phyloP scores from a whole-genome alignment of 2,888 invertebrate genomes.

The Merodon equestris region DNA sequence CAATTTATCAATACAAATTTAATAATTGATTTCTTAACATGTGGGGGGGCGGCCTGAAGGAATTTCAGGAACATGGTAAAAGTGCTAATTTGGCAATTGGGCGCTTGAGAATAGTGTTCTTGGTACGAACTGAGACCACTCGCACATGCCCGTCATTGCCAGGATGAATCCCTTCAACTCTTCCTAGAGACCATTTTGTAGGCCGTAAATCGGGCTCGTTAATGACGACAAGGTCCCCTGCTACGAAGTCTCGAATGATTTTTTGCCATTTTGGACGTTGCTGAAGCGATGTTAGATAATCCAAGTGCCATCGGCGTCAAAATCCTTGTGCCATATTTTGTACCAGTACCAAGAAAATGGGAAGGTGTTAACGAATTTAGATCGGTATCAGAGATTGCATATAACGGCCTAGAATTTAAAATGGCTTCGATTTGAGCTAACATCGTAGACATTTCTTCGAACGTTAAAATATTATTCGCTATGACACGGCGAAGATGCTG shows the following conservation, averaged over 20 bases:
- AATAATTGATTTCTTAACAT: too few relatives aligned
- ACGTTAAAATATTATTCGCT: conserved; percentile 11
- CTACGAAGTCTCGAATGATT: background rate
- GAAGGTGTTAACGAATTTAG: conserved; percentile 47
- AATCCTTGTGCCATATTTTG: conserved; percentile 57
- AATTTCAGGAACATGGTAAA: conserved; percentile 3
- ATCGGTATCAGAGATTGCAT: conserved; percentile 46
- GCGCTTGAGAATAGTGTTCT: background rate
- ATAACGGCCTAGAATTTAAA: conserved; percentile 54
- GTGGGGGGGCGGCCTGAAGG: background rate
- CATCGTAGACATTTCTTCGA: conserved; percentile 59
- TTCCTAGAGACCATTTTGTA: conserved; percentile 43
- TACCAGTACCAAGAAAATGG: conserved; percentile 56
- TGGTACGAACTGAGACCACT: conserved; percentile 28
- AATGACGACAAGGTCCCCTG: conserved; percentile 34
- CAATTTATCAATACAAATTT: too few relatives aligned
- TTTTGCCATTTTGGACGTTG: conserved; percentile 36
- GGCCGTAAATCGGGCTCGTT: conserved; percentile 41
- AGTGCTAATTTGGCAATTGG: background rate
- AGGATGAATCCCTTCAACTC: conserved; percentile 43
- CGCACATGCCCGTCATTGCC: conserved; percentile 49
- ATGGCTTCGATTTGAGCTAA: conserved; percentile 50
- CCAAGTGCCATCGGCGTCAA: conserved; percentile 49
- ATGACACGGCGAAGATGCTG: conserved; percentile 32
- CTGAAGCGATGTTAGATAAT: conserved; percentile 25